A percentile compares a stretch with the other conserved stretches of the same genome.
These are phyloP conservation scores for Stratiomys singularior DNA, from an alignment of 2,888 invertebrate species.

Conservation along the genomic window DNA sequence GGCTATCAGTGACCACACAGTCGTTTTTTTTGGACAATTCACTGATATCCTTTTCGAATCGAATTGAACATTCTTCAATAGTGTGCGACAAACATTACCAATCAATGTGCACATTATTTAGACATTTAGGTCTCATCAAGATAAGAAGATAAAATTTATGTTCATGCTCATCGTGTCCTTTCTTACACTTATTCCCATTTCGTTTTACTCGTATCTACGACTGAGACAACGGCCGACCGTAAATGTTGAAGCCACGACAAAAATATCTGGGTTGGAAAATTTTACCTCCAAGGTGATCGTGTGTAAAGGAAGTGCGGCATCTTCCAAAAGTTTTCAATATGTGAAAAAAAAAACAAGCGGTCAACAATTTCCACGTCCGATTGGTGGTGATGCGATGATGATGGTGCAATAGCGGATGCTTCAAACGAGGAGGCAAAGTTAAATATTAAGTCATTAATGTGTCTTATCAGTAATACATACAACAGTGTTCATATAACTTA, in stretches of 20 bases:
- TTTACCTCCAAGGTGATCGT: background rate
- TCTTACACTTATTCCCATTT: slow-evolving; percentile 23
- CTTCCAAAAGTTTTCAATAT: background rate
- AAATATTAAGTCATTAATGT: slow-evolving; percentile 24
- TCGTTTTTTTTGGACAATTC: too few relatives aligned
- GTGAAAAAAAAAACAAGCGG: slow-evolving; percentile 1
- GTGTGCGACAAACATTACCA: background rate
- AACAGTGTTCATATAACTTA: background rate
- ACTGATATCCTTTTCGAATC: background rate
- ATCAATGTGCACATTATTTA: slow-evolving; percentile 9
- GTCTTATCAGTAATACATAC: slow-evolving; percentile 29
- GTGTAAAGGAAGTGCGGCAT: background rate
- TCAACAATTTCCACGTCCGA: background rate
- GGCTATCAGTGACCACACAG: too few relatives aligned
- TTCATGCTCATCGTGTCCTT: slow-evolving; percentile 48
- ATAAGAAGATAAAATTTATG: slow-evolving; percentile 47
- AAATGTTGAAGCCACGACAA: too few relatives aligned
- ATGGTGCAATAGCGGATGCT: slow-evolving; percentile 12
- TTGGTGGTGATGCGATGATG: slow-evolving; percentile 6
- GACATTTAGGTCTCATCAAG: slow-evolving; percentile 28
- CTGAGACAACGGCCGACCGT: too few relatives aligned
- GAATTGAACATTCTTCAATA: background rate
- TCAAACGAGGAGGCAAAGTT: slow-evolving; percentile 29
- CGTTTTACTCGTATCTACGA: background rate
- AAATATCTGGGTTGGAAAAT: too few relatives aligned